Evolutionary conservation across 2,797 vertebrate genomes (phyloP), one percentile per base, ranked within the genome.

Genomic region (Potorous gilbertii): DNA sequence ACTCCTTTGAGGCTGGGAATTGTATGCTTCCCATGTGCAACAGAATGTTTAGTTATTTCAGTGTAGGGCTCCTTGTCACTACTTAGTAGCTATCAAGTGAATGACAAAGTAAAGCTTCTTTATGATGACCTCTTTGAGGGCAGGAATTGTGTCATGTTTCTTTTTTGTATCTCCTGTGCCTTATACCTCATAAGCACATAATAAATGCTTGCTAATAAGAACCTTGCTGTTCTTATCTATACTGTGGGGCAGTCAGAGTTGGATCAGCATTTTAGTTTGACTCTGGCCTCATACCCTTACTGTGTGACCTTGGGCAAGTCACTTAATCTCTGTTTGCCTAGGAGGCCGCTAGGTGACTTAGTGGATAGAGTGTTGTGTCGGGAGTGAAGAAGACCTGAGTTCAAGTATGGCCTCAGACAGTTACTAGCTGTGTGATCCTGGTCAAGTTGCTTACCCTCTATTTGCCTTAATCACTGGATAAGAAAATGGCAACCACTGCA

Each of bases 21-120:
- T 21, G 4, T 92, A 91, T 94, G 95, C 94, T 97, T 97, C 96
- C 97, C 97, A 96, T 66, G 97, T 95, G 56, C 55, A 28, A 0
- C 46, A 91, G 91, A 57, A 54, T 66, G 55, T 92, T 93, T 94
- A n/a, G 62, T 66, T 66, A 81, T 0, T 93, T 94, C 27, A 29
- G 4, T 56, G 1, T 94, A 94, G 93, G 89, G 81, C 54, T 55
- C 96, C 95, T 92, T 96, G 95, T 90, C 96, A 97, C 50, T 97
- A 97, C 95, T 95, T 95, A 96, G 96, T 93, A 96, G 95, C 95
- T 55, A 46, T 14, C 93, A 94, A 74, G 27, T 0, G n/a, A 95
- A 56, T 56, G 66, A 92, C 56, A 62, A 46, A 93, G 93, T 96
- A 96, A 96, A 94, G 34, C 93, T 56, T 59, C 95, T 0, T 94